Base-by-base conservation (phyloP, 2,888 invertebrate species). In the Diaphora mendica region DNA sequence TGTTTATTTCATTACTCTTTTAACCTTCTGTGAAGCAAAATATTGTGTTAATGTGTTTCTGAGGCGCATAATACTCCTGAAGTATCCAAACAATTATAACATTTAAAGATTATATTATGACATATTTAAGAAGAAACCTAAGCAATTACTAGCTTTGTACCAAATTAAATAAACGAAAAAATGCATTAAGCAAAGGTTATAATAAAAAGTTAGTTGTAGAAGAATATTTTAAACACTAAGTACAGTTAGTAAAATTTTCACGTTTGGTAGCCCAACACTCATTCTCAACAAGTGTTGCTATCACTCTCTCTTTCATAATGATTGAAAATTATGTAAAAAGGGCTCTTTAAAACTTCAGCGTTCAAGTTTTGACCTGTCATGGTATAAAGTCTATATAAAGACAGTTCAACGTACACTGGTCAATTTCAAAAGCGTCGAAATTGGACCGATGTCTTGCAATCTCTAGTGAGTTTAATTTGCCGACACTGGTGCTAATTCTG, bases 381-480 rank as follows among this genome's bases (percentile, higher is more conserved):
- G 48, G 48, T 48, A 23, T 8, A 51, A 51, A 51, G 20, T 51
- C 51, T 23, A 51, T 23, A 23, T 20, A 23, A 51, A 48, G 48
- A 48, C 51, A 51, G 23, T 51, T 51, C 8, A 51, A 23, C 9
- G 20, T 55, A n/a, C 8, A 55, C 51, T 55, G 51, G 51, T 55
- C 51, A 9, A 55, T 55, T 51, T 51, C 51, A 55, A 55, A 55
- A 55, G 9, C 23, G 9, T n/a, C 51, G 9, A n/a, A 55, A n/a
- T 55, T 55, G 3, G 5, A 65, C 15, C 39, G 15, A 65, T n/a
- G 39, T 23, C 20, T 73, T 62, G 44, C 35, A 62, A 67, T 55
- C 51, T 23, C 51, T 55, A n/a, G n/a, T 39, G 26, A 48, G 44
- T 74, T 75, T 65, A 44, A 69, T 39, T 65, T 55, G 51, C n/a